phyloP scores from a whole-genome alignment of 1,140 invertebrate species.

The Drosophila mojavensis region DNA sequence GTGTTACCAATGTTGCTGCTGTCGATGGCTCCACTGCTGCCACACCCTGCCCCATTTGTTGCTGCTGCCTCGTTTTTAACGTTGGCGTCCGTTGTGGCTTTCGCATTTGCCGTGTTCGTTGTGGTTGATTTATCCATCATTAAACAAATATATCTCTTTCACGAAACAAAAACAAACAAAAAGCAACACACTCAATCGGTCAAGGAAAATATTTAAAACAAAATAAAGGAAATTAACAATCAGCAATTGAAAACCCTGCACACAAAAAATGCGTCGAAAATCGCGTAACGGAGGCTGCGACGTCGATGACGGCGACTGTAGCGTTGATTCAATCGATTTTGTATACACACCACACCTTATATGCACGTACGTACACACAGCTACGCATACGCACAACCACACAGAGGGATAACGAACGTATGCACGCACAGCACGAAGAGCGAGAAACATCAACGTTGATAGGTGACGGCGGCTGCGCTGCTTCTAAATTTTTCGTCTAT shows the following conservation, averaged over 20 bases:
- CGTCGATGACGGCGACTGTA: slow-evolving; percentile 25
- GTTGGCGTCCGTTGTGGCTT: slow-evolving; percentile 6
- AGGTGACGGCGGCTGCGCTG: slow-evolving; percentile 26
- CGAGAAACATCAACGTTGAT: slow-evolving; percentile 18
- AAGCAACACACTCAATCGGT: neutral
- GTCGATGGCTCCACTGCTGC: slow-evolving; percentile 28
- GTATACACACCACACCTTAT: slow-evolving; percentile 78
- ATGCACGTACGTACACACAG: slow-evolving; percentile 13
- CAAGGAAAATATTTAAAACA: neutral
- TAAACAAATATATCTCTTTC: slow-evolving; percentile 10
- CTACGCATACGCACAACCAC: neutral
- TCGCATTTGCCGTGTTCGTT: slow-evolving; percentile 62
- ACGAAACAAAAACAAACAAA: slow-evolving; percentile 27
- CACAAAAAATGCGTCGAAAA: slow-evolving; percentile 50
- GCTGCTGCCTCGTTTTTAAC: slow-evolving; percentile 41
- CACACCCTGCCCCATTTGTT: slow-evolving; percentile 46
- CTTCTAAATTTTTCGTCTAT: slow-evolving; percentile 33
- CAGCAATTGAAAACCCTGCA: slow-evolving; percentile 4
- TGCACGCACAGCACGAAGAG: slow-evolving; percentile 24
- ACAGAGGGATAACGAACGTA: neutral
- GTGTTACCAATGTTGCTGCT: slow-evolving; percentile 32
- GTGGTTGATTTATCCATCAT: slow-evolving; percentile 74
- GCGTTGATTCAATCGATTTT: slow-evolving; percentile 73
- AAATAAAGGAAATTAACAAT: neutral
- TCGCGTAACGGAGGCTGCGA: slow-evolving; percentile 52